Percentiles rank a stretch among this genome's conserved stretches.
These are phyloP conservation scores for Pardalotus punctatus DNA, from an alignment of 2,113 vertebrate genomes.

Conservation along the genomic window DNA sequence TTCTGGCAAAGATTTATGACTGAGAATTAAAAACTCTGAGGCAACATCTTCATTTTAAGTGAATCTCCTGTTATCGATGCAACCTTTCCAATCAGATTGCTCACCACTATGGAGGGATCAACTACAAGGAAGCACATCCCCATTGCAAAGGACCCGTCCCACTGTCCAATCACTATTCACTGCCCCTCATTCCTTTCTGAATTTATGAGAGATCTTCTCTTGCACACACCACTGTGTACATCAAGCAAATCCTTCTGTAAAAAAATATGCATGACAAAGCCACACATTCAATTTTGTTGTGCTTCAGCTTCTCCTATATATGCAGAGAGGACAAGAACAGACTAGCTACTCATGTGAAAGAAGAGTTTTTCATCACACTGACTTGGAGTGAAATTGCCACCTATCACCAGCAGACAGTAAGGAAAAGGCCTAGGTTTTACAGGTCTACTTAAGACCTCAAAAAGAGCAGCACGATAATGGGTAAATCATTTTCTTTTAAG, in stretches of 20 bases:
- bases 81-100: not conserved
- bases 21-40: constrained; percentile 8
- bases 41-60: not conserved
- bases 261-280: not conserved
- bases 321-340: not conserved
- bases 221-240: not conserved
- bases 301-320: not conserved
- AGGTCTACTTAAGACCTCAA: not conserved
- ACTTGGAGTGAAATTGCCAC: not conserved
- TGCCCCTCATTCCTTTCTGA: not conserved
- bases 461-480: not conserved
- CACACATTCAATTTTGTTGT: not conserved
- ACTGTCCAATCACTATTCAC: not conserved
- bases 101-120: not conserved
- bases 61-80: not conserved
- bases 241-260: not conserved
- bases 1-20: not conserved
- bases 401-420: not conserved
- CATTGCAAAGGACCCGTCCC: not conserved
- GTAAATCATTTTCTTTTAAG: not conserved
- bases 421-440: not conserved
- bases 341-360: not conserved
- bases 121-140: not conserved
- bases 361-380: not conserved
- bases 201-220: not conserved